Evolutionary conservation across 2,113 vertebrate species (phyloP), one percentile per base, ranked within the genome.

Genomic region (Peromyscus californicus): DNA sequence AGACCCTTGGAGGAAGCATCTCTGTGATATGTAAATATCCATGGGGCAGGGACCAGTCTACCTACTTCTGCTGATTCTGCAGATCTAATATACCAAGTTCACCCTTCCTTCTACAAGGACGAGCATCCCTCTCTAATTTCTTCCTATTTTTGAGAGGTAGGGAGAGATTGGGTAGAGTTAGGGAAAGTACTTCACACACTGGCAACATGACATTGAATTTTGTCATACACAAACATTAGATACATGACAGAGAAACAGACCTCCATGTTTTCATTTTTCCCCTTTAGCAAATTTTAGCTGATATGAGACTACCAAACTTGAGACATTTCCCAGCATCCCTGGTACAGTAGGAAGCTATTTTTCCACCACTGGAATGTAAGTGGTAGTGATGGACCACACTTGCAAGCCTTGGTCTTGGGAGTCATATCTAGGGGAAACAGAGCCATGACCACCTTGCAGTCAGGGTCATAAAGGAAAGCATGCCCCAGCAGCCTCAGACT

Each of bases 261-360:
- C 36, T 96, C 85, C 82, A 93, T 80, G 88, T 59, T 48, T 65
- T 92, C 26, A 80, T 90, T 70, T 96, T 3, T 4, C 2, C 7
- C 84, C n/a, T 85, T 96, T 8, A 65, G 67, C 54, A 86, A 96
- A 88, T 29, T 93, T 91, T 57, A 96, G 85, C 59, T 95, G 72
- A 22, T 3, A 91, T 1, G 24, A 8, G 7, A 33, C 33, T 86
- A 92, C 36, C 26, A 69, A 94, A 83, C 16, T 78, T 54, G 9
- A 93, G 61, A 57, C 57, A 86, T n/a, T 95, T 91, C 26, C 74
- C 67, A 93, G 69, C 15, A 91, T 91, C 74, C 69, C 16, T 69
- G 75, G 48, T 72, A 7, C 10, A 48, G 22, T 45, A 72, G 75
- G 31, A 9, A 91, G 29, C 61, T 61, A 59, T 75, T 42, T 54